Conservation (phyloP, 1,140 invertebrate genomes). For the Bombus superbus region DNA sequence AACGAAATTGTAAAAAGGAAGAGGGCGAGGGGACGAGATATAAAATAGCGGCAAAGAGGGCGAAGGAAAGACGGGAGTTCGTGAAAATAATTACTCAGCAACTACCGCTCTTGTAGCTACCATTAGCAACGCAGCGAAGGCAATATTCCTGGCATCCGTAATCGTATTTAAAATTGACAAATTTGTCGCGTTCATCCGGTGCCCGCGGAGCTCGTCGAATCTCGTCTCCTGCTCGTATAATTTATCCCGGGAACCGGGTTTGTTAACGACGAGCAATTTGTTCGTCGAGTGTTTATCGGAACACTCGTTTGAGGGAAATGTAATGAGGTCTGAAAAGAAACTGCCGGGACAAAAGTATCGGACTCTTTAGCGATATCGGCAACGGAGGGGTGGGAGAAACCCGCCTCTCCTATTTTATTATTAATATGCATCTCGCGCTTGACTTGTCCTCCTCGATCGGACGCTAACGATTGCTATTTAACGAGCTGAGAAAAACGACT, state of each 20-base stretch:
- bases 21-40: background rate
- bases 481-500: constrained; percentile 15
- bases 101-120: constrained; percentile 5
- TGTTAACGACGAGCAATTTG: constrained; percentile 70
- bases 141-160: constrained; percentile 56
- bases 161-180: constrained; percentile 72
- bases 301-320: constrained; percentile 61
- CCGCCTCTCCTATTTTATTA: constrained; percentile 31
- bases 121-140: constrained; percentile 41
- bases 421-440: constrained; percentile 47
- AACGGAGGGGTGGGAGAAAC: background rate
- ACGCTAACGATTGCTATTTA: constrained; percentile 42
- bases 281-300: constrained; percentile 70
- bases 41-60: background rate
- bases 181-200: constrained; percentile 59
- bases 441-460: constrained; percentile 13
- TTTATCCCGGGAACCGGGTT: constrained; percentile 55
- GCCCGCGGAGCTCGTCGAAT: constrained; percentile 57
- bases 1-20: background rate
- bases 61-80: constrained; percentile 37
- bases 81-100: constrained; percentile 60
- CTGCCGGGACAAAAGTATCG: constrained; percentile 58
- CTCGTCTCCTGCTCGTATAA: constrained; percentile 53
- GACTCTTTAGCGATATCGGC: constrained; percentile 37
- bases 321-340: constrained; percentile 67